Conservation (phyloP, 2,797 vertebrate genomes). For the Picus viridis region DNA sequence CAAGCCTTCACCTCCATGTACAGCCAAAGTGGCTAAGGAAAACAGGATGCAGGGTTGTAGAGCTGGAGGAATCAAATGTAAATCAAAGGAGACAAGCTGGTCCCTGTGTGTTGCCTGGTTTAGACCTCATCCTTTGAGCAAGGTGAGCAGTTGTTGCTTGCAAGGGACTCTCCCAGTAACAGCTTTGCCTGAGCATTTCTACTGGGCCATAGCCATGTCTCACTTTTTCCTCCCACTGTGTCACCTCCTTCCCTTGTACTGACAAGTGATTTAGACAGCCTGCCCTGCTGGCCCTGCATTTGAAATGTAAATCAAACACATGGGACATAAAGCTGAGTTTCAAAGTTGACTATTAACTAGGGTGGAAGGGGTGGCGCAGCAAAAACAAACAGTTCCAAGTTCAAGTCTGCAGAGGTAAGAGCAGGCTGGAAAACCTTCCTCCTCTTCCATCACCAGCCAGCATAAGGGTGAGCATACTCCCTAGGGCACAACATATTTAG, state of each 20-base stretch:
- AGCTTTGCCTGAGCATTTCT: background rate
- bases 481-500: background rate
- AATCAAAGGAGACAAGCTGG: slow-evolving; percentile 51
- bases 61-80: background rate
- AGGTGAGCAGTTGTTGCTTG: background rate
- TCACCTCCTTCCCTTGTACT: slow-evolving; percentile 65
- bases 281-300: slow-evolving; percentile 48
- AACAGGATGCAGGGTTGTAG: slow-evolving; percentile 52
- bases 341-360: slow-evolving; percentile 71
- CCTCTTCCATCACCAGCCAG: background rate
- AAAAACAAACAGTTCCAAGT: slow-evolving; percentile 74
- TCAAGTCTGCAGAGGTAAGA: slow-evolving; percentile 54
- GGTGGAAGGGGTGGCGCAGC: slow-evolving; percentile 67
- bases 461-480: background rate
- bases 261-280: slow-evolving; percentile 61
- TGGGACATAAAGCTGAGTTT: slow-evolving; percentile 54
- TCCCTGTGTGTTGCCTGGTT: slow-evolving; percentile 2
- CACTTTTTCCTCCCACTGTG: slow-evolving; percentile 46
- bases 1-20: background rate
- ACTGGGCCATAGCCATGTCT: background rate
- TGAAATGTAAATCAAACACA: slow-evolving; percentile 69
- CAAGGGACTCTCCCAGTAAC: background rate
- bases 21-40: slow-evolving; percentile 53
- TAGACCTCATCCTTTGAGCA: slow-evolving; percentile 14
- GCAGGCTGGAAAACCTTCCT: slow-evolving; percentile 2